Base-by-base conservation (phyloP, 2,797 vertebrate species). In the Takifugu rubripes region DNA sequence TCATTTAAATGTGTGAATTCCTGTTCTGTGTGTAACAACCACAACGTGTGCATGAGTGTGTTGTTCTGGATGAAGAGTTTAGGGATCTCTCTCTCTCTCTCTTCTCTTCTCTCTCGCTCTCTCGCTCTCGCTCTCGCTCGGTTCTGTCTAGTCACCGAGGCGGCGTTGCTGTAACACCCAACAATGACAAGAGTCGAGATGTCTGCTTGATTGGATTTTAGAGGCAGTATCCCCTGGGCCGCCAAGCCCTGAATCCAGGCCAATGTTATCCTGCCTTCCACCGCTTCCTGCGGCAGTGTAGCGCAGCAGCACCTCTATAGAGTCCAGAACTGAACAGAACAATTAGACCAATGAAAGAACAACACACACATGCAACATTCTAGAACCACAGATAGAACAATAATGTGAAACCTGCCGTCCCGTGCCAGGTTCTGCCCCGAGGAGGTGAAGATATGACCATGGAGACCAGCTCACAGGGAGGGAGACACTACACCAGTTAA, bases 181-280 rank as follows among this genome's bases (percentile, higher is more conserved):
- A 88, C 85, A 86, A 87, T 85, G 77, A 82, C 74, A 59, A 81
- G 83, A 86, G 87, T 78, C 85, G 63, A 85, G 81, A 87, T 87
- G 84, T 89, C 85, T 87, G 71, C 81, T 74, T 78, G 83, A 87
- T 84, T 87, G 82, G 77, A 70, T 79, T 83, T 73, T 75, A 67
- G 81, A 66, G 66, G 84, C 24, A 11, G 65, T 64, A 51, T 84
- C 79, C 80, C 76, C 66, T 58, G 72, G 76, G 81, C 74, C 79
- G 77, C 72, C 79, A 68, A 78, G 70, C 70, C 70, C 74, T 73
- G 51, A 59, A 81, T 77, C 82, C 78, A 83, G 74, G 17, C 55
- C 71, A 64, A 16, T 64, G 74, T 85, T 84, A 86, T 86, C 84
- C 83, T 72, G 64, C 70, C 43, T 74, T 74, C 65, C 83, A 82